Percentiles rank a stretch among this genome's conserved stretches.
phyloP scores from a whole-genome alignment of 2,797 vertebrate species.

The Apogon hyalosoma region DNA sequence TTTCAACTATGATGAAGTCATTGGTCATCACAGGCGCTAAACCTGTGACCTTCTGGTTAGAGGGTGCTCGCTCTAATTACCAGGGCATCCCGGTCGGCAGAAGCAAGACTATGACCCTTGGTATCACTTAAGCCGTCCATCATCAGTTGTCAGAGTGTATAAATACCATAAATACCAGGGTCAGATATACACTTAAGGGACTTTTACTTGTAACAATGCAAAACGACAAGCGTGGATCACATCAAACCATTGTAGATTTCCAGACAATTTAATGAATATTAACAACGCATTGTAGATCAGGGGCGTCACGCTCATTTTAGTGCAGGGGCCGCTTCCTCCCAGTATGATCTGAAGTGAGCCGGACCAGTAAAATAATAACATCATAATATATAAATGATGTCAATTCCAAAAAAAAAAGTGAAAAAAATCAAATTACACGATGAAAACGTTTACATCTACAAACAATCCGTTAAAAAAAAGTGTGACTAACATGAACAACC shows the following conservation, averaged over 20 bases:
- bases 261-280: too few relatives aligned
- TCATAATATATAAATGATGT: too few relatives aligned
- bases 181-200: slow-evolving; percentile 46
- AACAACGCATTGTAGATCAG: background rate
- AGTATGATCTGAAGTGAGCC: slow-evolving; percentile 42
- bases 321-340: too few relatives aligned
- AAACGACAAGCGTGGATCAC: slow-evolving; percentile 9
- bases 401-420: too few relatives aligned
- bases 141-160: slow-evolving; percentile 29
- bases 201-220: background rate
- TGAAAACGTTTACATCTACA: too few relatives aligned
- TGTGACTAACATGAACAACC: too few relatives aligned
- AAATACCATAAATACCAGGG: slow-evolving; percentile 8
- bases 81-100: background rate
- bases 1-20: slow-evolving; percentile 24
- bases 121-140: slow-evolving; percentile 34
- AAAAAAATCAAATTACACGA: too few relatives aligned
- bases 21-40: slow-evolving; percentile 35
- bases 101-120: slow-evolving; percentile 23
- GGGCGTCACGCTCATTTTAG: too few relatives aligned
- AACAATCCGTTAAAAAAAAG: too few relatives aligned
- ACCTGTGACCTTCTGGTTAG: slow-evolving; percentile 36
- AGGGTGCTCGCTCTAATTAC: slow-evolving; percentile 43
- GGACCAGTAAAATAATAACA: too few relatives aligned
- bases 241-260: slow-evolving; percentile 11